Evolutionary conservation across 1,140 invertebrate genomes (phyloP).

Genomic region (Drosophila pandora): DNA sequence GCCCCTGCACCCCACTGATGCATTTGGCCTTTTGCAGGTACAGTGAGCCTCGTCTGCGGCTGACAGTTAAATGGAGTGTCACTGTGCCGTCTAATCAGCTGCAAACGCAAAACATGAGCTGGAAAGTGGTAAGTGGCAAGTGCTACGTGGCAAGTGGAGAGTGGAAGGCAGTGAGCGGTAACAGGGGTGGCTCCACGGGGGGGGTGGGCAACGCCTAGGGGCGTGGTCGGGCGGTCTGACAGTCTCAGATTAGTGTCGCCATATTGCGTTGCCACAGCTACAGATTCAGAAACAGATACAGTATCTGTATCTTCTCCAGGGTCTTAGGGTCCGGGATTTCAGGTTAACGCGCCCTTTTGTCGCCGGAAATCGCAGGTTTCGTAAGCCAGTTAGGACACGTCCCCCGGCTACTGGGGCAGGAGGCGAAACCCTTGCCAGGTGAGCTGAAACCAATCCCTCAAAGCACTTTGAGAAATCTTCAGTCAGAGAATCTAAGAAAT

Average conservation of each 20-base stretch:
- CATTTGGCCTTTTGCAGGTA: slow-evolving; percentile 37
- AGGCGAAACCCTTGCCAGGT: slow-evolving; percentile 10
- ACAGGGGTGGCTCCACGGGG: background rate
- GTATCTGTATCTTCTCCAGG: slow-evolving; percentile 2
- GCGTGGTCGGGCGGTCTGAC: slow-evolving; percentile 4
- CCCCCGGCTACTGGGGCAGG: slow-evolving; percentile 2
- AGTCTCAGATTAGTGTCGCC: slow-evolving; percentile 56
- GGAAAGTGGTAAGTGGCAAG: background rate
- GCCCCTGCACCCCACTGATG: background rate
- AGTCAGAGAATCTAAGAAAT: background rate
- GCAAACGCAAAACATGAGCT: slow-evolving; percentile 24
- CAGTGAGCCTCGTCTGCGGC: slow-evolving; percentile 21
- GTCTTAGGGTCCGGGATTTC: slow-evolving; percentile 1
- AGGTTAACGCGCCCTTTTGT: slow-evolving; percentile 21
- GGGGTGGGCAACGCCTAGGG: background rate
- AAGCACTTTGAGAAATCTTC: slow-evolving; percentile 4
- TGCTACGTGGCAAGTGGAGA: background rate
- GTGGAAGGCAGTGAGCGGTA: background rate
- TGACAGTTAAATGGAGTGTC: slow-evolving; percentile 58
- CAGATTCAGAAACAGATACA: slow-evolving; percentile 8
- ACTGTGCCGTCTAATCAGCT: slow-evolving; percentile 46
- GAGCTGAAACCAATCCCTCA: slow-evolving; percentile 29
- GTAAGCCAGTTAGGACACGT: slow-evolving; percentile 53
- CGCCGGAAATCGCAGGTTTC: slow-evolving; percentile 4
- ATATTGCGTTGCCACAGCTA: slow-evolving; percentile 39